Conservation (phyloP, 2,797 vertebrate species). For the Tokudaia tokunoshimensis region DNA sequence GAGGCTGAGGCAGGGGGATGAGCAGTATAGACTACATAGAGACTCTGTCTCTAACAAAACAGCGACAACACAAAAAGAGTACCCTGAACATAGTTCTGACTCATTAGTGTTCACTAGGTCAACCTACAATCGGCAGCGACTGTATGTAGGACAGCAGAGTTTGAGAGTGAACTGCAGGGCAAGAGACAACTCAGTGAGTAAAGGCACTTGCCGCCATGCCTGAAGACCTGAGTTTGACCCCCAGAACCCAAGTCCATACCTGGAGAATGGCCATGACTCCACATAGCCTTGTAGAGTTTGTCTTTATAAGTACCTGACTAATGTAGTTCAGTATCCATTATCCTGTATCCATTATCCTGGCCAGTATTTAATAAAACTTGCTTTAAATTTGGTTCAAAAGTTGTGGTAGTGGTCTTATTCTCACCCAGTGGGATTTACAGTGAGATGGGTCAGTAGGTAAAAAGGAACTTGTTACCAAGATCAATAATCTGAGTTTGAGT, state of each 20-base stretch:
- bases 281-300: not conserved
- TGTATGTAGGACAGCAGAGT: not conserved
- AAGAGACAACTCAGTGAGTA: not conserved
- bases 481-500: not conserved
- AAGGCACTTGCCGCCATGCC: not conserved
- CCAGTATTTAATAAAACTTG: not conserved
- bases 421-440: not conserved
- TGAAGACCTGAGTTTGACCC: not conserved
- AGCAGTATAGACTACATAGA: not conserved
- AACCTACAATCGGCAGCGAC: not conserved
- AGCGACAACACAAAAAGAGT: not conserved
- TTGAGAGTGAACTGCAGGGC: not conserved
- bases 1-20: not conserved
- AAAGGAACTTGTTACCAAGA: not conserved
- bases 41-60: not conserved
- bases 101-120: not conserved
- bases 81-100: not conserved
- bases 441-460: not conserved
- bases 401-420: not conserved
- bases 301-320: not conserved
- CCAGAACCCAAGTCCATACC: not conserved
- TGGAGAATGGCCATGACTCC: too few species aligned
- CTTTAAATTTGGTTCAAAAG: not conserved
- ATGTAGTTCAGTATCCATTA: not conserved
- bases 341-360: not conserved